Base-by-base conservation (phyloP, 2,113 vertebrate genomes). In the Montifringilla adamsi region DNA sequence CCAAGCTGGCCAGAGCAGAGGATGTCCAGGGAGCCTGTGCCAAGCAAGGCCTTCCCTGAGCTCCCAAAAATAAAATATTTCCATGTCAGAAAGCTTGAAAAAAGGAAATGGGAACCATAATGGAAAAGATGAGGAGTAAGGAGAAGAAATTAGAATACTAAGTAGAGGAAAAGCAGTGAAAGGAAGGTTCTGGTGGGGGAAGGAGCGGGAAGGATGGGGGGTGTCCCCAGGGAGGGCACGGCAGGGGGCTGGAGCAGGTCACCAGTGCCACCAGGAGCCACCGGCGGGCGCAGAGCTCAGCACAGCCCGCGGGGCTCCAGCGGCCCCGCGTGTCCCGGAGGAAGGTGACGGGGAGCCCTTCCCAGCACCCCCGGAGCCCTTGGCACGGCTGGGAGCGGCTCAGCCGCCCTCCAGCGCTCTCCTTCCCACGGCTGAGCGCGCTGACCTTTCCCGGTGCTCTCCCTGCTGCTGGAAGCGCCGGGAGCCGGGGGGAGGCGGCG, bases 381-480 rank as follows among this genome's bases (percentile, higher is more conserved):
- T 49, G 77, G 81, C 78, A 13, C 41, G 66, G 56, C 21, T 13
- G 39, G 12, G 47, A 60, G 80, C 6, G 0, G 44, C 86, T 92
- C 76, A 35, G 64, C 13, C 24, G 69, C 88, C 90, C 3, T 9
- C 10, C 63, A 53, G 83, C 50, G 0, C 64, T 87, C 83, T 82
- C 74, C 87, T 87, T 27, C 28, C 84, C 92, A 50, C 13, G 94
- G 81, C 81, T 94, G 93, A 91, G 67, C 89, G 56, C 66, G 2
- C 64, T 96, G 96, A 97, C 95, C 94, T 96, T 97, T 94, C 84
- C 89, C 92, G 21, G 86, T 7, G 7, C 87, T 46, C 93, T 46
- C 87, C 49, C 1, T 11, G 59, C 91, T 81, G 78, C 43, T 6
- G 26, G 70, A 22, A 28, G 18, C 1, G 13, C 64, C 1, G 68